Percentiles rank a stretch among this genome's conserved stretches.
Evolutionary conservation across 2,888 invertebrate genomes (phyloP).

Genomic region (Chirona hameri): DNA sequence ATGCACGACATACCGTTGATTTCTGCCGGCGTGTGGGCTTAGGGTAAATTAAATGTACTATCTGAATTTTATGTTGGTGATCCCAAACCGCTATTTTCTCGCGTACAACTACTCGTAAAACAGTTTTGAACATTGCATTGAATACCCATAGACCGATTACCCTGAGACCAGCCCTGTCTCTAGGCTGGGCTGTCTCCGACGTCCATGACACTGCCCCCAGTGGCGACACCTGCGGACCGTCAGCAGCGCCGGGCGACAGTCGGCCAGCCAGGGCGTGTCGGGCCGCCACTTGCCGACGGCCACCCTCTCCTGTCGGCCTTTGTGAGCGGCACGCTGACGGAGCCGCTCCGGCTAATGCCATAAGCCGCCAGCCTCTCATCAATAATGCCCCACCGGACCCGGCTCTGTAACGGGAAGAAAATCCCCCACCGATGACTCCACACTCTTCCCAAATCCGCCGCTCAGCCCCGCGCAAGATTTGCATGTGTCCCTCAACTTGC

Average conservation of each 20-base stretch:
- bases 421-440: constrained; percentile 3
- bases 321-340: neutral
- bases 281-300: neutral
- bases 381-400: neutral
- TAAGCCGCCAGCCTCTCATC: constrained; percentile 9
- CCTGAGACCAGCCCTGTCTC: too few relatives aligned
- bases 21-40: too few relatives aligned
- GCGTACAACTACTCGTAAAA: too few relatives aligned
- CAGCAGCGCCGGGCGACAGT: neutral
- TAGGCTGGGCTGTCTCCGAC: too few relatives aligned
- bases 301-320: neutral
- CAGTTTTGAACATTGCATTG: too few relatives aligned
- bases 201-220: neutral
- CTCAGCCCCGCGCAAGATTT: neutral
- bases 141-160: too few relatives aligned
- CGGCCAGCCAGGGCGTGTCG: neutral
- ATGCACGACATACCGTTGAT: too few relatives aligned
- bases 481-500: neutral
- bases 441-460: neutral
- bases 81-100: too few relatives aligned
- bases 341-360: neutral
- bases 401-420: neutral
- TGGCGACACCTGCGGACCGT: too few relatives aligned
- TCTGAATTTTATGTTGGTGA: too few relatives aligned
- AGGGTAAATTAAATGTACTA: too few relatives aligned